Base-by-base conservation (phyloP, 2,113 vertebrate genomes). In the Vulpes ferrilata region DNA sequence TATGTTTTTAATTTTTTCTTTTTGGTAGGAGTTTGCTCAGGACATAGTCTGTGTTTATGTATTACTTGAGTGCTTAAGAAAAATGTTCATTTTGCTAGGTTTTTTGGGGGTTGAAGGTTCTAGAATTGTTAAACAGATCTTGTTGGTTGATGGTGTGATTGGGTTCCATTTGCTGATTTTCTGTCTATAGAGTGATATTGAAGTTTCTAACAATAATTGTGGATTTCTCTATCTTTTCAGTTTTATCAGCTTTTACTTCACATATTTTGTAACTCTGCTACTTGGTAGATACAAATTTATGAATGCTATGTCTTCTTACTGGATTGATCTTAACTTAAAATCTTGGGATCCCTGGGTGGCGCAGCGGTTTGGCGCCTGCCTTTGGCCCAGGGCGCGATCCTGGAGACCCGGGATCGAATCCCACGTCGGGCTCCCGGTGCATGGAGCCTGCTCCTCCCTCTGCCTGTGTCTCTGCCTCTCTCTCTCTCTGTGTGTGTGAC, bases 161-260 rank as follows among this genome's bases (percentile, higher is more conserved):
- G 23, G 38, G 43, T 80, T 85, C 12, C 13, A 19, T 92, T 55
- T 92, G 51, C 35, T 17, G 43, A 88, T 83, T 88, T 60, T 67
- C 51, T 79, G 55, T 43, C 19, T 73, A 62, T 2, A 69, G 7
- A 76, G 22, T 30, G 35, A 10, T 38, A 48, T 7, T 78, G 23
- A 78, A 85, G 32, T 82, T 55, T 88, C n/a, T 19, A 89, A 55
- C 7, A 62, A 27, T 69, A 79, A 78, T 48, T 55, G 8, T 53
- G 59, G 65, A 74, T 81, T 53, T 53, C 1, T 88, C 59, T 65
- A 32, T n/a, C 35, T 55, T 91, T 73, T 76, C 81, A 64, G 69
- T 65, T 84, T 93, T 85, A 84, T 74, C 15, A 60, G 57, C 25
- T 95, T 87, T 87, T 73, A 57, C n/a, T 87, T 92, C 57, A 59